A percentile compares a stretch with the other conserved stretches of the same genome.
Evolutionary conservation across 2,888 invertebrate genomes (phyloP).

Genomic region (Pharmacophagus antenor): DNA sequence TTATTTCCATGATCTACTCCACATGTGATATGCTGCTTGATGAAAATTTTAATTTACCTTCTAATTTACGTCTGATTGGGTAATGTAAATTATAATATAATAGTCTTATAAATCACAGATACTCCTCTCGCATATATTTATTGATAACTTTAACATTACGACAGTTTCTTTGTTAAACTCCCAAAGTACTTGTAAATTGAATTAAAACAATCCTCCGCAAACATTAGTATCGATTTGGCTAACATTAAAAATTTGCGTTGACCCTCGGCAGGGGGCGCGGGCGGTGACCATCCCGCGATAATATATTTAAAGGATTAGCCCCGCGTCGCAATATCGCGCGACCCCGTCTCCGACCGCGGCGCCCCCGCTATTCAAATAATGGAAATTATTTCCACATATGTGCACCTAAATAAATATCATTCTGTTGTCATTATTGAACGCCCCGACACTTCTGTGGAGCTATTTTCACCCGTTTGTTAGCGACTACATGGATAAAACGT

Average conservation of each 20-base stretch:
- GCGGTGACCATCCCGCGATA: conserved; percentile 72
- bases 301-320: conserved; percentile 81
- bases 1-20: too few relatives aligned
- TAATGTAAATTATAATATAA: too few relatives aligned
- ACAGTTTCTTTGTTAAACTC: neutral
- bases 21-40: too few relatives aligned
- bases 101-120: too few relatives aligned
- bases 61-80: too few relatives aligned
- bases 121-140: too few relatives aligned
- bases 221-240: conserved; percentile 70
- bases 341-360: conserved; percentile 57
- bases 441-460: conserved; percentile 60
- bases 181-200: conserved; percentile 30
- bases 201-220: conserved; percentile 51
- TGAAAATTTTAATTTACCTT: too few relatives aligned
- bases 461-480: conserved; percentile 70
- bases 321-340: conserved; percentile 75
- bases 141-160: neutral
- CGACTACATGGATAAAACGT: conserved; percentile 52
- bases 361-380: conserved; percentile 74
- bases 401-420: conserved; percentile 79
- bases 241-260: conserved; percentile 65
- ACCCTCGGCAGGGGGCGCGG: conserved; percentile 58
- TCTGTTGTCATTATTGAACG: conserved; percentile 71
- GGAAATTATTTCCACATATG: conserved; percentile 80